Conservation (phyloP, 2,888 invertebrate genomes). For the Drosophila percnosoma region DNA sequence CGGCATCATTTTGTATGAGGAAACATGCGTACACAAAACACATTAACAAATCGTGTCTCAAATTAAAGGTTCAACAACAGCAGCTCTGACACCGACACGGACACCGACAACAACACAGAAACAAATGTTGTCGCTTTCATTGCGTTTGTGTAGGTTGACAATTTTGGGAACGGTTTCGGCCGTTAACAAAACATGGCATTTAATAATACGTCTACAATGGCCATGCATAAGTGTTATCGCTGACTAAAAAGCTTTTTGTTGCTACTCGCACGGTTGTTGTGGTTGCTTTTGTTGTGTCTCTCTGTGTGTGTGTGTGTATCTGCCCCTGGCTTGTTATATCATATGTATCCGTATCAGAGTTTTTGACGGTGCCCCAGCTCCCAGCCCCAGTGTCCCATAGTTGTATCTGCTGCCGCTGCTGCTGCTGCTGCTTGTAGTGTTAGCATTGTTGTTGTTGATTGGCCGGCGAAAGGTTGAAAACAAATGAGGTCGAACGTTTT, state of each 20-base stretch:
- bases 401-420: slow-evolving; percentile 7
- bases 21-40: slow-evolving; percentile 46
- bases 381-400: slow-evolving; percentile 29
- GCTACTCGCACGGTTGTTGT: slow-evolving; percentile 56
- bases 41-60: slow-evolving; percentile 75
- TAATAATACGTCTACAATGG: slow-evolving; percentile 78
- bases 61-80: slow-evolving; percentile 63
- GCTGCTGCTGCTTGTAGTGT: slow-evolving; percentile 17
- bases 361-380: slow-evolving; percentile 46
- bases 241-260: slow-evolving; percentile 79
- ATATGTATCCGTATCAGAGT: slow-evolving; percentile 60
- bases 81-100: slow-evolving; percentile 32
- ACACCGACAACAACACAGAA: slow-evolving; percentile 28
- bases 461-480: slow-evolving; percentile 66
- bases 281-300: slow-evolving; percentile 25
- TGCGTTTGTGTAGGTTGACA: slow-evolving; percentile 71
- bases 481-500: slow-evolving; percentile 67
- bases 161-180: slow-evolving; percentile 79
- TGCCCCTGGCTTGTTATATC: slow-evolving; percentile 67
- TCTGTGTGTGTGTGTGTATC: slow-evolving; percentile 39
- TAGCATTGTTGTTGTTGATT: slow-evolving; percentile 53
- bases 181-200: slow-evolving; percentile 80
- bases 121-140: slow-evolving; percentile 63
- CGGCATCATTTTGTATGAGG: neutral
- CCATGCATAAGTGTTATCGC: slow-evolving; percentile 78